Evolutionary conservation across 2,113 vertebrate genomes (phyloP).

Genomic region (Nycticryphes semicollaris): DNA sequence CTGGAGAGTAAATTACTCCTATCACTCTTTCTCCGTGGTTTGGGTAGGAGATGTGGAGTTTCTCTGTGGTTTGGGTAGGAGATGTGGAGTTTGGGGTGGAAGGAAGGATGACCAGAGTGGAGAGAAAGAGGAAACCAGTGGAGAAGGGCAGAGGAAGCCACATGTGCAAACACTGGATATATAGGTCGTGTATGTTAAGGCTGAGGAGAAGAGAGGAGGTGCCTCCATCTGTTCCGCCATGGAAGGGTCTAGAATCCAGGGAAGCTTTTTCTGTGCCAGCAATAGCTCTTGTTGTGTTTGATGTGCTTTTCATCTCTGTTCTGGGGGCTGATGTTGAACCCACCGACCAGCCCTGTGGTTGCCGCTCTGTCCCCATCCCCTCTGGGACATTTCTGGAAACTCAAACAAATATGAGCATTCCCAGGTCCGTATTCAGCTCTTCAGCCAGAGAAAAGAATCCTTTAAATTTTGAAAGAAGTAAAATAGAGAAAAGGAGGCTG

Average conservation of each 20-base stretch:
- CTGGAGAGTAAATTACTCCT: fast-evolving
- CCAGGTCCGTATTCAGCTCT: neutral
- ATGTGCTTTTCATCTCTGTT: neutral
- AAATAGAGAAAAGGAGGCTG: no score
- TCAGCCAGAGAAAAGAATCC: neutral
- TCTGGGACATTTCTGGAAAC: no score
- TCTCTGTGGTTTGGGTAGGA: neutral
- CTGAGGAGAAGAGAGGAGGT: neutral
- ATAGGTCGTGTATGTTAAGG: neutral
- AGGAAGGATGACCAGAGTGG: neutral
- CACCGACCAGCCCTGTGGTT: neutral
- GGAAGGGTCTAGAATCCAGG: neutral
- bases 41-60: neutral
- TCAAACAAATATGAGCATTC: neutral
- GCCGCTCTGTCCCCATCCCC: neutral
- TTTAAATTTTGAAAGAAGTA: neutral
- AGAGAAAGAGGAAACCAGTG: neutral
- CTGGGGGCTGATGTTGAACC: neutral
- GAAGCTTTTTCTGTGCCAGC: neutral
- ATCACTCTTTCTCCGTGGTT: neutral
- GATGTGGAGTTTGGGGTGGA: neutral
- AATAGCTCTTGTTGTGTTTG: neutral
- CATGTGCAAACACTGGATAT: neutral
- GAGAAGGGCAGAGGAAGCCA: neutral
- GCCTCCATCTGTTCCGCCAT: neutral